Base-by-base conservation (phyloP, 2,797 vertebrate genomes). In the Myioborus melanocephalus region DNA sequence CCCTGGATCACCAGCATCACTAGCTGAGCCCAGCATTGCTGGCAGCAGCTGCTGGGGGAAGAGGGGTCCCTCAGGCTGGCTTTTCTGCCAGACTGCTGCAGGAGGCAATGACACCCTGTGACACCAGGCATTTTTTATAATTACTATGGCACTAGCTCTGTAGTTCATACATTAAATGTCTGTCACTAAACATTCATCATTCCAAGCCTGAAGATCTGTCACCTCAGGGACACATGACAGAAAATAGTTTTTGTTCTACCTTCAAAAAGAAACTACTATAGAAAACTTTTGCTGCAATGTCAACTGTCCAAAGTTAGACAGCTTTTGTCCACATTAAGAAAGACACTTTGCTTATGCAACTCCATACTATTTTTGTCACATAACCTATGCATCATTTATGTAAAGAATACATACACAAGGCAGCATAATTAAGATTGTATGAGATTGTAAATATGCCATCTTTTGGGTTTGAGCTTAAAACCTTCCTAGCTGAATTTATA, bases 361-460 rank as follows among this genome's bases (percentile, higher is more conserved):
- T 57, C 46, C 28, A 39, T 56, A 21, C 65, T 93, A 69, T 83
- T 93, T 95, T 91, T 86, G 61, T 90, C 87, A 61, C 32, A 69
- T 30, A 95, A 86, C 21, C 53, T 71, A 77, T 81, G 76, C 90
- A 93, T 87, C 75, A 76, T 95, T 93, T 89, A 95, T 93, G 41
- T 47, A 89, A 92, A 80, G 61, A 77, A 85, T 64, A 87, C 68
- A 64, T 77, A 87, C 75, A 85, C 37, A 87, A 85, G 50, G 46
- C 46, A 92, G 39, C 43, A 59, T 55, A 86, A 92, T 89, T 91
- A 95, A 93, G 76, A 81, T 78, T 95, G 73, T 65, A 83, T 37
- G 76, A 93, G 60, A 66, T 41, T 44, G n/a, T 61, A 91, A 69
- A 93, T 59, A 57, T 94, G 73, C 7, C 59, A 79, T 56, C 27